phyloP scores from a whole-genome alignment of 2,113 vertebrate species.

The human region GRCh38 chrX:5070001-5070500 shows the following conservation, averaged over 20 bases:
- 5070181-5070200: not conserved
- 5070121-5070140: not conserved
- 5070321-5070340: not conserved
- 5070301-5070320: not conserved
- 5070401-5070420: not conserved
- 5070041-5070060: not conserved
- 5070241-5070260: not conserved
- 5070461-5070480: not conserved
- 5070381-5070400: no score
- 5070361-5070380: not conserved
- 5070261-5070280: not conserved
- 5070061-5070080: not conserved
- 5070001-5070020: not conserved
- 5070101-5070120: not conserved
- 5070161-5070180: not conserved
- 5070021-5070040: not conserved
- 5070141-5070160: not conserved
- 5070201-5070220: not conserved
- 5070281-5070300: not conserved
- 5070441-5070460: no score
- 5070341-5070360: not conserved
- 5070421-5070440: not conserved
- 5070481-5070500: not conserved
- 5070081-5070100: no score
- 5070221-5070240: no score